Evolutionary conservation across 2,113 vertebrate species (phyloP).

Genomic region (zebrafish (Danio rerio)): DNA sequence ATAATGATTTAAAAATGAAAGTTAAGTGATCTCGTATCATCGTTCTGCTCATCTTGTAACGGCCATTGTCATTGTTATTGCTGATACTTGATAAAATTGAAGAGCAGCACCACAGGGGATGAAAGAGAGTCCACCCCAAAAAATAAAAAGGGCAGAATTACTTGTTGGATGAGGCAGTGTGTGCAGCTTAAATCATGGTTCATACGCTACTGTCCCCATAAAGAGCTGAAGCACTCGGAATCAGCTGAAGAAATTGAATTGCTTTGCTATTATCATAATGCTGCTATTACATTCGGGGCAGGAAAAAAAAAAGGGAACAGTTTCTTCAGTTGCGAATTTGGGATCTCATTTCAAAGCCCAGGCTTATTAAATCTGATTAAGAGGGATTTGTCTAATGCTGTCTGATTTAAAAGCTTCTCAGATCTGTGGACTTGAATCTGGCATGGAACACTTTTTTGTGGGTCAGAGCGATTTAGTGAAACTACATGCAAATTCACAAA

Average conservation of each 20-base stretch:
- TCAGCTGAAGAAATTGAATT: constrained; percentile 54
- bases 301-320: constrained; percentile 3
- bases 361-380: constrained; percentile 40
- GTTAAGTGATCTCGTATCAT: constrained; percentile 12
- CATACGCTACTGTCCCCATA: constrained; percentile 37
- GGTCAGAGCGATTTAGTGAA: background rate
- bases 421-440: constrained; percentile 23
- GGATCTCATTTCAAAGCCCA: constrained; percentile 23
- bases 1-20: background rate
- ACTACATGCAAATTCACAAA: background rate
- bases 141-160: constrained; percentile 43
- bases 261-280: constrained; percentile 55
- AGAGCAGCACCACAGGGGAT: constrained; percentile 25
- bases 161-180: constrained; percentile 30
- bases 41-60: constrained; percentile 48
- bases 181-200: constrained; percentile 50
- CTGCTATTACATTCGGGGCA: constrained; percentile 41
- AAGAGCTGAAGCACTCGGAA: constrained; percentile 43
- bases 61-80: constrained; percentile 48
- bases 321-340: constrained; percentile 31
- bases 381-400: constrained; percentile 21
- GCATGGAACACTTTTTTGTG: constrained; percentile 1
- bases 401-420: constrained; percentile 35
- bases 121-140: constrained; percentile 14
- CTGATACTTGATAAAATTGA: constrained; percentile 45